These are phyloP conservation scores for Scaptomyza hsui DNA, from an alignment of 1,140 invertebrate species.

Conservation along the genomic window DNA sequence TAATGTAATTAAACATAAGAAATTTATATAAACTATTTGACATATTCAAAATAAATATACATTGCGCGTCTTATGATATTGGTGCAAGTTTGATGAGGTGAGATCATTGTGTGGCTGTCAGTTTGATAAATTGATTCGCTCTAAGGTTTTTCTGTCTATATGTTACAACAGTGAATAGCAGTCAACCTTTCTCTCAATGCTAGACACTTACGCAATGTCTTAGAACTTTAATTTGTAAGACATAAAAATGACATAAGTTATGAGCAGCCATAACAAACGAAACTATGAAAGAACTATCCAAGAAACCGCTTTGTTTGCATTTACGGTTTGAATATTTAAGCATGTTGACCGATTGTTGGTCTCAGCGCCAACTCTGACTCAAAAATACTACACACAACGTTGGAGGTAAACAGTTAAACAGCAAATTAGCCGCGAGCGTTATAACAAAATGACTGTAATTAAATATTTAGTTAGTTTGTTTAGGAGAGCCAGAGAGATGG, in stretches of 20 bases:
- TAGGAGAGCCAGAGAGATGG: constrained; percentile 12
- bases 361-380: constrained; percentile 6
- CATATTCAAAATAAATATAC: too few relatives aligned
- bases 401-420: constrained; percentile 49
- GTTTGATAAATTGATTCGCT: constrained; percentile 9
- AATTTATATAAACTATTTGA: too few relatives aligned
- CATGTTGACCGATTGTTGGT: constrained; percentile 38
- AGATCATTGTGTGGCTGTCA: background rate
- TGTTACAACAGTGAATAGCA: background rate
- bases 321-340: constrained; percentile 60
- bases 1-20: too few relatives aligned
- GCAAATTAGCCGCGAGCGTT: constrained; percentile 43
- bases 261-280: constrained; percentile 10
- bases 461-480: constrained; percentile 54
- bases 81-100: background rate
- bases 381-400: constrained; percentile 19
- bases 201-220: constrained; percentile 25
- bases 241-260: constrained; percentile 37
- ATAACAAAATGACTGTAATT: constrained; percentile 46
- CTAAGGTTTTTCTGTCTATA: background rate
- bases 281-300: constrained; percentile 32
- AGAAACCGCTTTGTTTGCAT: constrained; percentile 10
- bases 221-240: constrained; percentile 15
- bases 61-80: constrained; percentile 1
- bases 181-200: background rate